Conservation (phyloP, 2,888 invertebrate species). For the Tillus elongatus region DNA sequence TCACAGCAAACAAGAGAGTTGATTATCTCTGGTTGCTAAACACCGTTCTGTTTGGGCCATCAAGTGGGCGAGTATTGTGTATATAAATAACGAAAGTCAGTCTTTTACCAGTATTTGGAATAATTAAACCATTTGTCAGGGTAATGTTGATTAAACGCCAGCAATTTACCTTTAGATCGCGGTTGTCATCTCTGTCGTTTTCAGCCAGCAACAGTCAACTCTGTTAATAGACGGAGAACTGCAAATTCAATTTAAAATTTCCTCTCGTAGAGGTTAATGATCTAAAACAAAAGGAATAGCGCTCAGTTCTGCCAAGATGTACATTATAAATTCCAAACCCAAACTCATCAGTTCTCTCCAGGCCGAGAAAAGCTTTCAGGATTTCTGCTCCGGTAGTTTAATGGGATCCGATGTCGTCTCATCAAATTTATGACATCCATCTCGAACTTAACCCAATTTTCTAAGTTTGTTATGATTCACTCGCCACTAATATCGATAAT, state of each 20-base stretch:
- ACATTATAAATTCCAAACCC: conserved; percentile 36
- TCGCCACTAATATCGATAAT: conserved; percentile 14
- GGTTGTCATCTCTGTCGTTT: no score
- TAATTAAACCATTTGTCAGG: no score
- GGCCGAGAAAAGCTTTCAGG: conserved; percentile 30
- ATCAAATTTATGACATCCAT: conserved; percentile 34
- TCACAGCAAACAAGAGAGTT: no score
- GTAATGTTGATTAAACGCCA: no score
- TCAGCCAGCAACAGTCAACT: no score
- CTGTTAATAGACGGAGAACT: no score
- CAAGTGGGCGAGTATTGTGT: no score
- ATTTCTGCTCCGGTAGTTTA: conserved; percentile 34
- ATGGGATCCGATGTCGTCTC: conserved; percentile 33
- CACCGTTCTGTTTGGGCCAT: no score
- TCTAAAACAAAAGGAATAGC: conserved; percentile 24
- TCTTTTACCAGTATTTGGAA: no score
- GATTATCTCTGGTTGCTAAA: no score
- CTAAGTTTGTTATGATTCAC: conserved; percentile 27
- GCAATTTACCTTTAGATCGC: no score
- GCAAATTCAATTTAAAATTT: conserved; percentile 25
- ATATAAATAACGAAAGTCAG: no score
- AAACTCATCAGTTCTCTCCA: conserved; percentile 31
- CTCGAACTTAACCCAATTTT: conserved; percentile 29
- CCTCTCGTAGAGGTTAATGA: conserved; percentile 23
- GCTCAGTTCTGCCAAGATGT: conserved; percentile 30